phyloP scores from a whole-genome alignment of 2,113 vertebrate genomes.

The Lycaon pictus region DNA sequence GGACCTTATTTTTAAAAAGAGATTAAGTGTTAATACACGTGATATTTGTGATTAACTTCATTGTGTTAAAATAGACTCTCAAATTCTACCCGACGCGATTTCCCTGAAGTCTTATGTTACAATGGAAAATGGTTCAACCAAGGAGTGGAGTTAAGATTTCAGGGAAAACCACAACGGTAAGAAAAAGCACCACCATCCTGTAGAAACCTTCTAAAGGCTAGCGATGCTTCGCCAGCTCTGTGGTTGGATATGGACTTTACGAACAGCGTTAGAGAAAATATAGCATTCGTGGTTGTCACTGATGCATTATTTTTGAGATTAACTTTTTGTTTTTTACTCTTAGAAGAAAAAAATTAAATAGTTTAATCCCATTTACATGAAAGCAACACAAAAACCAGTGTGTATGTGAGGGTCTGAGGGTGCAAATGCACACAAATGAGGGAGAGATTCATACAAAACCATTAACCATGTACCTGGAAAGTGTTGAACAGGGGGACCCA shows the following conservation, averaged over 20 bases:
- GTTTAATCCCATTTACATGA: not conserved
- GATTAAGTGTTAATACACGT: not conserved
- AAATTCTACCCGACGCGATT: not conserved
- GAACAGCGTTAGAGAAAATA: fast-evolving
- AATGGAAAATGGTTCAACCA: not conserved
- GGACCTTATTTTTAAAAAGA: not conserved
- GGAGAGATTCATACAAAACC: not conserved
- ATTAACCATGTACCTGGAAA: not conserved
- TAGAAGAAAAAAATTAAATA: not conserved
- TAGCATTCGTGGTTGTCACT: not conserved
- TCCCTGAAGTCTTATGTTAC: not conserved
- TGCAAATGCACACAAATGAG: fast-evolving
- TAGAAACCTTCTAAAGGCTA: fast-evolving
- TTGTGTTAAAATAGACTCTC: not conserved
- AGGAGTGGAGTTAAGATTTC: not conserved
- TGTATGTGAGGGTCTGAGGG: fast-evolving
- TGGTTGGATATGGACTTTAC: fast-evolving
- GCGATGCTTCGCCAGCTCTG: fast-evolving
- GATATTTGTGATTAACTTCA: not conserved
- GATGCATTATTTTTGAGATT: not conserved
- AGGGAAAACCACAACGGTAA: fast-evolving
- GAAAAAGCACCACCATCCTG: fast-evolving
- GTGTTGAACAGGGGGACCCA: not conserved
- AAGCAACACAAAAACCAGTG: not conserved
- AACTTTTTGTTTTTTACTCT: not conserved